A percentile compares a stretch with the other conserved stretches of the same genome.
phyloP scores from a whole-genome alignment of 2,797 vertebrate genomes.

The Ataeniobius toweri region DNA sequence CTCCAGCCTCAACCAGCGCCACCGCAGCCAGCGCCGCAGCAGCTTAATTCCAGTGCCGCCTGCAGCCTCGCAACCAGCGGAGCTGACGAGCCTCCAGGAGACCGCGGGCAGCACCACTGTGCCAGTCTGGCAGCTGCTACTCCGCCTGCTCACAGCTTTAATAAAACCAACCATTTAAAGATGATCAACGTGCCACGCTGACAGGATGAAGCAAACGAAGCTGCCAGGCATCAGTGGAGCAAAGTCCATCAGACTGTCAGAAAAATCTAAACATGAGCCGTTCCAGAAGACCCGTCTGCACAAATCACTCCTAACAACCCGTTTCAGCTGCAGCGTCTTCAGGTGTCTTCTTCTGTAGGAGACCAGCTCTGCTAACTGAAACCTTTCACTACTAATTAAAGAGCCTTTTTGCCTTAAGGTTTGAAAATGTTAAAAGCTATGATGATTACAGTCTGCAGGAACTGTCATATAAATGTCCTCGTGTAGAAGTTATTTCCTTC shows the following conservation, averaged over 20 bases:
- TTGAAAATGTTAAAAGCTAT: background rate
- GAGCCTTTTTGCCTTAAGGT: background rate
- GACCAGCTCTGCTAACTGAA: background rate
- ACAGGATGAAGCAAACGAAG: conserved; percentile 30
- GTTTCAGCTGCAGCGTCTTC: no score
- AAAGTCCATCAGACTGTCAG: background rate
- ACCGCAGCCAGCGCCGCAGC: conserved; percentile 13
- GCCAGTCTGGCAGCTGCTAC: conserved; percentile 60
- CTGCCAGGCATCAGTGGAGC: background rate
- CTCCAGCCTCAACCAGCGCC: background rate
- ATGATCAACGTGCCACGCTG: conserved; percentile 36
- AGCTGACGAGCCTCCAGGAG: conserved; percentile 53
- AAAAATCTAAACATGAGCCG: background rate
- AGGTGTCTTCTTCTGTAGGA: background rate
- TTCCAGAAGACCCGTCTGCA: background rate
- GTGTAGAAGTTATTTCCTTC: background rate
- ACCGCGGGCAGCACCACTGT: conserved; percentile 43
- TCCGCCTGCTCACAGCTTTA: conserved; percentile 24
- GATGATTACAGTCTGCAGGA: background rate
- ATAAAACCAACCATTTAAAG: conserved; percentile 50
- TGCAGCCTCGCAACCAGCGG: conserved; percentile 47
- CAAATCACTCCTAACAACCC: no score
- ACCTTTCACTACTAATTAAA: background rate
- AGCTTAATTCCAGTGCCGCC: conserved; percentile 15
- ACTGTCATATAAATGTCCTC: background rate